phyloP scores from a whole-genome alignment of 2,113 vertebrate genomes.

The Verasper variegatus region DNA sequence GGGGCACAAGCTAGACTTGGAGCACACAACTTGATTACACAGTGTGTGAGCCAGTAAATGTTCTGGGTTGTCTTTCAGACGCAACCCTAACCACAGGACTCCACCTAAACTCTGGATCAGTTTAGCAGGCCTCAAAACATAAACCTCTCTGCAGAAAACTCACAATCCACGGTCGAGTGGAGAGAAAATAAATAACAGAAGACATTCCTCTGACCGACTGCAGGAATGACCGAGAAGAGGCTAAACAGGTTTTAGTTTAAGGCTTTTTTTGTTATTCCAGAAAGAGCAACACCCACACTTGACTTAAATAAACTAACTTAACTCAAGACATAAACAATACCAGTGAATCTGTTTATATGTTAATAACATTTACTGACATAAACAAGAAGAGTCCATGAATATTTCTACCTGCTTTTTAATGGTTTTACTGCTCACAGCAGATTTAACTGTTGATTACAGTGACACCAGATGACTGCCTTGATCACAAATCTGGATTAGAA shows the following conservation, averaged over 20 bases:
- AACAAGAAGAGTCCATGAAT: not conserved
- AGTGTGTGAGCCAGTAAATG: conserved; percentile 57
- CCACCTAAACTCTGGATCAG: conserved; percentile 76
- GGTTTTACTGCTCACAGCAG: not conserved
- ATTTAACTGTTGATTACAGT: conserved; percentile 27
- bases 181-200: conserved; percentile 52
- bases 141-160: conserved; percentile 56
- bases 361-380: not conserved
- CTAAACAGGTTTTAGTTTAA: conserved; percentile 35
- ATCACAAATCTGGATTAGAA: conserved; percentile 18
- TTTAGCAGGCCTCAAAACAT: conserved; percentile 63
- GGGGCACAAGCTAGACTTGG: conserved; percentile 1
- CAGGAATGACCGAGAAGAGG: conserved; percentile 33
- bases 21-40: conserved; percentile 54
- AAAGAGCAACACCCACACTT: not conserved
- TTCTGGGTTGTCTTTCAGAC: conserved; percentile 56
- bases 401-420: not conserved
- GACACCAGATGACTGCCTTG: not conserved
- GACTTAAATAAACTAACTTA: not conserved
- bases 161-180: conserved; percentile 32
- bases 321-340: not conserved
- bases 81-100: conserved; percentile 71
- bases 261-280: not conserved
- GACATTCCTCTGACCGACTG: conserved; percentile 35
- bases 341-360: not conserved